A percentile compares a stretch with the other conserved stretches of the same genome.
Conservation (phyloP, 1,140 invertebrate genomes). For the Neodiprion lecontei region DNA sequence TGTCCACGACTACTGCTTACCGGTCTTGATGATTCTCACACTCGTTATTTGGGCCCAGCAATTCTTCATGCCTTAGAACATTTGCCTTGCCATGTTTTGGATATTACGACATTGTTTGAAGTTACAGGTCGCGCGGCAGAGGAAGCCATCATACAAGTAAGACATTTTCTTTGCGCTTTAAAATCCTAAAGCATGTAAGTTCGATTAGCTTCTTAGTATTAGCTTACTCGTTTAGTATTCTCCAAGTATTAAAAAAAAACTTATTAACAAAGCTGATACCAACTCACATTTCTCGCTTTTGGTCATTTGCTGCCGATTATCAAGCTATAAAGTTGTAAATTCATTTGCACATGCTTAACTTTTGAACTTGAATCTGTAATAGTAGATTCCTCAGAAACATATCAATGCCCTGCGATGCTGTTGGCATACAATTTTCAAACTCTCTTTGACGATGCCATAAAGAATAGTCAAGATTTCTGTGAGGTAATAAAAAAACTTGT, state of each 20-base stretch:
- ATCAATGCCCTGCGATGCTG: too few species aligned
- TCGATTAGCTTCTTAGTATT: slow-evolving; percentile 9
- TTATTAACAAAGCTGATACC: slow-evolving; percentile 15
- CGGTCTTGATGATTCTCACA: slow-evolving; percentile 58
- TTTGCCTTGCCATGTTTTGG: slow-evolving; percentile 53
- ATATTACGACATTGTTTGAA: slow-evolving; percentile 55
- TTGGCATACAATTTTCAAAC: too few species aligned
- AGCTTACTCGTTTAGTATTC: slow-evolving; percentile 13
- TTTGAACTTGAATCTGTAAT: too few species aligned
- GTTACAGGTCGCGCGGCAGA: slow-evolving; percentile 67
- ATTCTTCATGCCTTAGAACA: slow-evolving; percentile 56
- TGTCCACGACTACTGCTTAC: slow-evolving; percentile 55
- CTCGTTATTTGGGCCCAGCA: slow-evolving; percentile 55
- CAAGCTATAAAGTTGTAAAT: too few species aligned
- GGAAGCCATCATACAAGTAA: slow-evolving; percentile 71
- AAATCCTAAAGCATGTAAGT: too few species aligned
- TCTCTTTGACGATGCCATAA: too few species aligned
- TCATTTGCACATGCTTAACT: too few species aligned
- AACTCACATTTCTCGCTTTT: not conserved
- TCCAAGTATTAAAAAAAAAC: slow-evolving; percentile 9
- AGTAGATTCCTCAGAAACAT: too few species aligned
- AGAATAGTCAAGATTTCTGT: too few species aligned
- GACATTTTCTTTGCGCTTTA: slow-evolving; percentile 11
- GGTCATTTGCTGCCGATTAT: too few species aligned
- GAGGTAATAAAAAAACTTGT: too few species aligned